These are phyloP conservation scores for Onthophagus sagittarius DNA, from an alignment of 2,888 invertebrate genomes.

Conservation along the genomic window DNA sequence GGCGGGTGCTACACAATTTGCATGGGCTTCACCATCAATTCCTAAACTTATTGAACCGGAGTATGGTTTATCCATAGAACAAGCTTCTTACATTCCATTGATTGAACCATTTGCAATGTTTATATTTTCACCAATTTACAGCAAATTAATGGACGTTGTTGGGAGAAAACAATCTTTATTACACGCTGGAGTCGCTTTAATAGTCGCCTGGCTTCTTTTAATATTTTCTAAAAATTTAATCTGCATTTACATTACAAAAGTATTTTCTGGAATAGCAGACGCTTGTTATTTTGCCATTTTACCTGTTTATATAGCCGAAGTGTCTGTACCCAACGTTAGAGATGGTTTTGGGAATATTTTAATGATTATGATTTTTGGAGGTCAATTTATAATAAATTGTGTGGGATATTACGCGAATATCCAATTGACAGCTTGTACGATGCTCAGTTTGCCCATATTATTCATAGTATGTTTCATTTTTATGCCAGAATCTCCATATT, in stretches of 20 bases:
- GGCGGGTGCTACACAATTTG: conserved; percentile 19
- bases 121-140: conserved; percentile 16
- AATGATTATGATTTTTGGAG: conserved; percentile 23
- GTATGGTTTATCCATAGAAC: conserved; percentile 24
- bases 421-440: conserved; percentile 22
- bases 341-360: conserved; percentile 30
- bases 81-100: conserved; percentile 21
- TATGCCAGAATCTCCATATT: conserved; percentile 56
- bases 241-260: conserved; percentile 32
- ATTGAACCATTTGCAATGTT: conserved; percentile 17
- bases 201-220: conserved; percentile 29
- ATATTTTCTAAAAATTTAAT: conserved; percentile 29
- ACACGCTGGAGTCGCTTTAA: conserved; percentile 30
- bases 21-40: conserved; percentile 33
- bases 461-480: conserved; percentile 37
- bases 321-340: conserved; percentile 32
- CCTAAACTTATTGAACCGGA: conserved; percentile 24
- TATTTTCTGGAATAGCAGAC: conserved; percentile 35
- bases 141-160: conserved; percentile 19
- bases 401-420: conserved; percentile 32
- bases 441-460: conserved; percentile 19
- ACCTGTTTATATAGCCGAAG: conserved; percentile 36
- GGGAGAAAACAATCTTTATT: conserved; percentile 29
- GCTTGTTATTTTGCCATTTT: conserved; percentile 32
- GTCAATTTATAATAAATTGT: conserved; percentile 34